Evolutionary conservation across 1,140 invertebrate genomes (phyloP), one percentile per base, ranked within the genome.

Genomic region (Lepidurus arcticus): DNA sequence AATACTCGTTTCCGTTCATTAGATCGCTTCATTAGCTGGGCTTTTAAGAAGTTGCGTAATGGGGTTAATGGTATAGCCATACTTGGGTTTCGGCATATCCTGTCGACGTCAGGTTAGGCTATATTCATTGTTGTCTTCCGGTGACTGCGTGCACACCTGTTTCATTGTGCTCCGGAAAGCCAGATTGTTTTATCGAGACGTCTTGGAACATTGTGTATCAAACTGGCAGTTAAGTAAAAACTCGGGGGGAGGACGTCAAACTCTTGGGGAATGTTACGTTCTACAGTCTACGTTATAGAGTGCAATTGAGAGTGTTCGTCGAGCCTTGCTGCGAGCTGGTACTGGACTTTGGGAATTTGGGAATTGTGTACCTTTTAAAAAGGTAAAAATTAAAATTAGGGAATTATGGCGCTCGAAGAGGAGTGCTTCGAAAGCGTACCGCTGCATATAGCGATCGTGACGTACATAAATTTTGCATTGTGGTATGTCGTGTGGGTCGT

Each of bases 391-490:
- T 34, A 34, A 34, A 34, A 34, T 34, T 34, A 34, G 34, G 34
- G 34, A 34, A 34, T 34, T 34, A 65, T 65, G 53, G 53, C 53
- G 16, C 53, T 6, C 5, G 13, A 65, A 65, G 53, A 88, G 80
- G 92, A 93, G 82, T 92, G 91, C 9, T 91, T 95, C 85, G 95
- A 97, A 85, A 90, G 92, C 85, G 91, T 92, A 73, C 90, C 94
- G 8, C 86, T 97, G 44, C 86, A 92, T 80, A 92, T 93, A 65
- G 91, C 93, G 21, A 91, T 91, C 78, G 87, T 95, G 73, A 97
- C 95, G 24, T 92, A 95, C 84, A 82, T 97, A 65, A 93, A 95
- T 78, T 96, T 97, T 86, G 94, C 93, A 80, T 87, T 97, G 53
- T 89, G 95, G 73, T 92, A 95, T 89, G 88, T 95, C 80, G 86